A percentile compares a stretch with the other conserved stretches of the same genome.
Conservation (phyloP, 2,113 vertebrate species). For the Sclerurus mexicanus region DNA sequence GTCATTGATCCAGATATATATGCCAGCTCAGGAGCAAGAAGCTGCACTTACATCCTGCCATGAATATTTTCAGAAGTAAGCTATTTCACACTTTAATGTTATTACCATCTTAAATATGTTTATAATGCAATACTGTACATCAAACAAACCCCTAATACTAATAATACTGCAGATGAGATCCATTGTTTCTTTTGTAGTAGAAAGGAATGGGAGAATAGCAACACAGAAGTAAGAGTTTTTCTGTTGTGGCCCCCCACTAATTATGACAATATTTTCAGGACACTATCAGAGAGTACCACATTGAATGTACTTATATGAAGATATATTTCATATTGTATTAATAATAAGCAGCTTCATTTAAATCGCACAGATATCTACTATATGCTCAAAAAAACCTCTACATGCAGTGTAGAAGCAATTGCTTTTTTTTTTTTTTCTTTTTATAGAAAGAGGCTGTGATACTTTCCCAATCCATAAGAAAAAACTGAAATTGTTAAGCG, state of each 20-base stretch:
- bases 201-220: not conserved
- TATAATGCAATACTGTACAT: slow-evolving; percentile 30
- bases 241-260: slow-evolving; percentile 40
- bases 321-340: slow-evolving; percentile 54
- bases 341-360: slow-evolving; percentile 48
- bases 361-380: slow-evolving; percentile 24
- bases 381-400: not conserved
- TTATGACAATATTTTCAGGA: slow-evolving; percentile 63
- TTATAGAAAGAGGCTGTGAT: not conserved
- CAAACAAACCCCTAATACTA: slow-evolving; percentile 31
- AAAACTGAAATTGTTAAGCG: slow-evolving; percentile 24
- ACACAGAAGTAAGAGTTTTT: slow-evolving; percentile 52
- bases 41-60: not conserved
- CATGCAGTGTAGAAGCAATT: slow-evolving; percentile 33
- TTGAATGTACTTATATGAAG: slow-evolving; percentile 58
- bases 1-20: not conserved
- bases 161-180: slow-evolving; percentile 55
- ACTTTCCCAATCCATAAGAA: slow-evolving; percentile 41
- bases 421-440: not conserved
- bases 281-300: slow-evolving; percentile 10
- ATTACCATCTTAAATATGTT: slow-evolving; percentile 35
- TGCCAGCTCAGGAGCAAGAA: not conserved
- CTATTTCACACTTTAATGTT: slow-evolving; percentile 42
- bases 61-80: slow-evolving; percentile 47
- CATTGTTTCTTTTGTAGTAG: slow-evolving; percentile 30